A percentile compares a stretch with the other conserved stretches of the same genome.
Evolutionary conservation across 1,140 invertebrate genomes (phyloP).

Genomic region (Hylaeus anthracinus): DNA sequence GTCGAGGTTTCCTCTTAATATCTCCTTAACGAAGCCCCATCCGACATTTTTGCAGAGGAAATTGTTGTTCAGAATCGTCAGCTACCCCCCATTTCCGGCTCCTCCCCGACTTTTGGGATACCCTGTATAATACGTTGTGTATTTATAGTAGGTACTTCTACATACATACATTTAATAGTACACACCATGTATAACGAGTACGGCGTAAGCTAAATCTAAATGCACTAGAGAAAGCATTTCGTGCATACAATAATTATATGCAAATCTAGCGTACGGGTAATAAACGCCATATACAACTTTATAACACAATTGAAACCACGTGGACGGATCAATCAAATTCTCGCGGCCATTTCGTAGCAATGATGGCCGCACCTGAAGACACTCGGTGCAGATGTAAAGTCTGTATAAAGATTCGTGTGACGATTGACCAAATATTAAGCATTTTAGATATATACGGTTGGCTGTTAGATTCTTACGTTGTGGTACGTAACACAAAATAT

Average conservation of each 20-base stretch:
- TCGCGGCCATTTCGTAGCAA: conserved; percentile 31
- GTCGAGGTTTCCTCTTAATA: no score
- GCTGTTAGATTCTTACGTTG: conserved; percentile 76
- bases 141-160: no score
- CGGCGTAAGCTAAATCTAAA: no score
- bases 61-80: no score
- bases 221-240: no score
- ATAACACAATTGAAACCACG: not conserved
- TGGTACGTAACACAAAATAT: conserved; percentile 70
- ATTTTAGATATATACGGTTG: conserved; percentile 72
- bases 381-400: conserved; percentile 66
- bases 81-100: no score
- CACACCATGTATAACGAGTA: not conserved
- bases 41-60: no score
- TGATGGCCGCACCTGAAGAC: conserved; percentile 55
- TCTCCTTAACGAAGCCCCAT: no score
- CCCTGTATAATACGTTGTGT: no score
- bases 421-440: conserved; percentile 67
- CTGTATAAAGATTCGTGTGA: conserved; percentile 61
- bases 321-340: conserved; percentile 17
- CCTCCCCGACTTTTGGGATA: no score
- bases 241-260: not conserved
- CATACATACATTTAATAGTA: no score
- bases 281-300: not conserved
- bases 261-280: not conserved